Evolutionary conservation across 2,888 invertebrate species (phyloP).

Genomic region (Boloria selene): DNA sequence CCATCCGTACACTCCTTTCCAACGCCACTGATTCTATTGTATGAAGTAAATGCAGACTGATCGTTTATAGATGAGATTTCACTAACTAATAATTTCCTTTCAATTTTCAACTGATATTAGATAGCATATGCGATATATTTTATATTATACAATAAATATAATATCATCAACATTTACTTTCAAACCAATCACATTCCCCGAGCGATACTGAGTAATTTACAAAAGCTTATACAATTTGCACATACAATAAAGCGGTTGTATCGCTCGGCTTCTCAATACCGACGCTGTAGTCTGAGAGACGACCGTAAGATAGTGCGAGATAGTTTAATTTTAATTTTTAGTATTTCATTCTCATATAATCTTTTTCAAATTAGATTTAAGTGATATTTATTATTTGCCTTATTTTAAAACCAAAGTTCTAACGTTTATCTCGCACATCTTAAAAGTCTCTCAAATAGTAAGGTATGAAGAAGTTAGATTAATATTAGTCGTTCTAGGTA

Average conservation of each 20-base stretch:
- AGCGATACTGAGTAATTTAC: slow-evolving; percentile 19
- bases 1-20: slow-evolving; percentile 71
- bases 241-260: slow-evolving; percentile 14
- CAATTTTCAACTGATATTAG: slow-evolving; percentile 3
- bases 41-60: slow-evolving; percentile 66
- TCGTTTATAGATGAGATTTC: slow-evolving; percentile 25
- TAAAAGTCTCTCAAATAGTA: no score
- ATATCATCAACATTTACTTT: slow-evolving; percentile 64
- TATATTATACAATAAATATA: slow-evolving; percentile 30
- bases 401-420: no score
- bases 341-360: neutral
- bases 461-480: no score
- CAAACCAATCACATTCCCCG: slow-evolving; percentile 20
- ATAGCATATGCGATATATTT: slow-evolving; percentile 25
- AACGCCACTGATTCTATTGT: slow-evolving; percentile 57
- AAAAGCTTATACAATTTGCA: slow-evolving; percentile 10
- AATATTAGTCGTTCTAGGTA: no score
- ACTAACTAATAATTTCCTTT: slow-evolving; percentile 34
- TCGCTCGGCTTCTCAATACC: slow-evolving; percentile 16
- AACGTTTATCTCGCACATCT: no score
- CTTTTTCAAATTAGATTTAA: no score
- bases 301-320: neutral
- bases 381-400: no score
- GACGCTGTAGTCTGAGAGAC: neutral
- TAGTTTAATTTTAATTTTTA: neutral